phyloP scores from a whole-genome alignment of 2,113 vertebrate genomes.

The Sarotherodon lohbergeri region DNA sequence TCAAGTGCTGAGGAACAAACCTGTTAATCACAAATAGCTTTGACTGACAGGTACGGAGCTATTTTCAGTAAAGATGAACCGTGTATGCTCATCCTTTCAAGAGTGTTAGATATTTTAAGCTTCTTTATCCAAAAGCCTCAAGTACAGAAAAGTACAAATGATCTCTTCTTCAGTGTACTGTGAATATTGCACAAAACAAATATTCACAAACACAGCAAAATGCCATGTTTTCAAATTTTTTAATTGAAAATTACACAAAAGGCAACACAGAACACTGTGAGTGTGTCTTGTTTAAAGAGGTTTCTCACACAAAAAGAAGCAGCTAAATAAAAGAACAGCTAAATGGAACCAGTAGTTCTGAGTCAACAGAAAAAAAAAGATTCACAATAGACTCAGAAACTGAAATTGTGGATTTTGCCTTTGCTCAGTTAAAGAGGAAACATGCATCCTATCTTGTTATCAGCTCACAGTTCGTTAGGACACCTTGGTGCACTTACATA shows the following conservation, averaged over 20 bases:
- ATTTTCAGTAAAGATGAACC: neutral
- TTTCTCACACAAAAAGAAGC: neutral
- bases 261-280: neutral
- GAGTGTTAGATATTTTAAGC: neutral
- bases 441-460: fast-evolving
- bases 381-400: neutral
- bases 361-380: neutral
- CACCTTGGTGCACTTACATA: neutral
- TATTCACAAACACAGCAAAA: neutral
- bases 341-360: neutral
- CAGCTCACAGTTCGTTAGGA: neutral
- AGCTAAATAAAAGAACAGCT: fast-evolving
- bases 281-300: neutral
- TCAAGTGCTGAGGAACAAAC: neutral
- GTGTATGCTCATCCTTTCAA: neutral
- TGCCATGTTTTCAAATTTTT: neutral
- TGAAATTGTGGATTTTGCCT: neutral
- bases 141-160: neutral
- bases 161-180: neutral
- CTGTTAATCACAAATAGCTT: neutral
- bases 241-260: neutral
- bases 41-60: neutral
- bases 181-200: neutral
- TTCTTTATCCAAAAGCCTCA: neutral
- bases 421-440: neutral